Percentiles rank a stretch among this genome's conserved stretches.
phyloP scores from a whole-genome alignment of 2,113 vertebrate genomes.

The Bungarus multicinctus region DNA sequence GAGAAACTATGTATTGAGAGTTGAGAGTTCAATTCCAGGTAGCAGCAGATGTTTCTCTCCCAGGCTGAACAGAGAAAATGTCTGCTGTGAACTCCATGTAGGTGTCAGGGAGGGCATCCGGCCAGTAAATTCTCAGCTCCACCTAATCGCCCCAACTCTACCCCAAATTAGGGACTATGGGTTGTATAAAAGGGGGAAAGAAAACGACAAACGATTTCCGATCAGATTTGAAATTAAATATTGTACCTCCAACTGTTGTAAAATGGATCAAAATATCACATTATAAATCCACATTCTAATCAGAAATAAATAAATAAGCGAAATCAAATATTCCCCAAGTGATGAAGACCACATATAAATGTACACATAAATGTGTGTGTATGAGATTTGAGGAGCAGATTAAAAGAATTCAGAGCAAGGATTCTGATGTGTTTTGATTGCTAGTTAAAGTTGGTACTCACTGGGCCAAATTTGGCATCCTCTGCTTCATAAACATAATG shows the following conservation, averaged over 20 bases:
- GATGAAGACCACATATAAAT: background rate
- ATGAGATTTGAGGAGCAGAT: background rate
- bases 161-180: background rate
- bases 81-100: background rate
- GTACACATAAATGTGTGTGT: background rate
- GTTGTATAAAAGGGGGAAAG: background rate
- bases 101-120: background rate
- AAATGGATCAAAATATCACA: background rate
- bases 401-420: background rate
- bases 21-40: background rate
- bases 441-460: conserved; percentile 68
- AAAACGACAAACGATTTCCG: background rate
- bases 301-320: background rate
- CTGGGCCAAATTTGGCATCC: conserved; percentile 85
- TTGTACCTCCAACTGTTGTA: background rate
- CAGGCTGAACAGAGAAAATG: background rate
- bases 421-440: conserved; percentile 4
- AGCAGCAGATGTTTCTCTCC: background rate
- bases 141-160: background rate
- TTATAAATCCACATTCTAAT: background rate
- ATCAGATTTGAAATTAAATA: background rate
- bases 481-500: conserved; percentile 97
- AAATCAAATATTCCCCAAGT: background rate
- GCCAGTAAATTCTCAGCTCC: background rate
- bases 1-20: background rate